phyloP scores from a whole-genome alignment of 2,888 invertebrate species.

The Lysandra bellargus region DNA sequence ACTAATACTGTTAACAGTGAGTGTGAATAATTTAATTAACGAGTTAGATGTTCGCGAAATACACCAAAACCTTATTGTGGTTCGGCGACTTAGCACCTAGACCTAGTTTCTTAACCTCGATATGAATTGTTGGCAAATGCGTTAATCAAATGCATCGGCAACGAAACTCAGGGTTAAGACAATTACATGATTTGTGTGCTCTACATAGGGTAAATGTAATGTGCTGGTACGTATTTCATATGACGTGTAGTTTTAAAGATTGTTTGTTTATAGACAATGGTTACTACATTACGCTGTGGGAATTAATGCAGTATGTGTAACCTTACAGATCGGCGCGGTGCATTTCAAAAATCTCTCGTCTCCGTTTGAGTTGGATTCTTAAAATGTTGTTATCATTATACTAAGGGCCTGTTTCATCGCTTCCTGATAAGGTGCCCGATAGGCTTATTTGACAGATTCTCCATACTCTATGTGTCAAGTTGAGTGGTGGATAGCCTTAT shows the following conservation, averaged over 20 bases:
- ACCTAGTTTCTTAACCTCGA: constrained; percentile 68
- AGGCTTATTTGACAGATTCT: too few relatives aligned
- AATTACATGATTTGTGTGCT: constrained; percentile 41
- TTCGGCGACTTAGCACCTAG: constrained; percentile 56
- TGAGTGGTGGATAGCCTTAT: too few relatives aligned
- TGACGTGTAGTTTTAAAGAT: constrained; percentile 28
- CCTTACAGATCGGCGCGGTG: constrained; percentile 15
- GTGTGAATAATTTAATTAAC: constrained; percentile 30
- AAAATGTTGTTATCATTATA: too few relatives aligned
- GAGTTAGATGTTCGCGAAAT: constrained; percentile 30
- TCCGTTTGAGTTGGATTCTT: background rate
- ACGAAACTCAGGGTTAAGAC: constrained; percentile 47
- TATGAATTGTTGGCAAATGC: constrained; percentile 60
- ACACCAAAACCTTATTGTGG: constrained; percentile 41
- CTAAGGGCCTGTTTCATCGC: too few relatives aligned
- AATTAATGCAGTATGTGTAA: constrained; percentile 2
- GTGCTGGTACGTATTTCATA: constrained; percentile 17
- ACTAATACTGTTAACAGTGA: background rate
- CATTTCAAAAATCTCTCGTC: background rate
- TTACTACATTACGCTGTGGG: constrained; percentile 16
- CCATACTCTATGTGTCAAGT: too few relatives aligned
- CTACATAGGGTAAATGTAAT: constrained; percentile 33
- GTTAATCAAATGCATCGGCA: constrained; percentile 58
- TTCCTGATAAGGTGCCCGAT: too few relatives aligned
- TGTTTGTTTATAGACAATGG: background rate